Conservation (phyloP, 2,888 invertebrate genomes). For the Drosophila stalkeri region DNA sequence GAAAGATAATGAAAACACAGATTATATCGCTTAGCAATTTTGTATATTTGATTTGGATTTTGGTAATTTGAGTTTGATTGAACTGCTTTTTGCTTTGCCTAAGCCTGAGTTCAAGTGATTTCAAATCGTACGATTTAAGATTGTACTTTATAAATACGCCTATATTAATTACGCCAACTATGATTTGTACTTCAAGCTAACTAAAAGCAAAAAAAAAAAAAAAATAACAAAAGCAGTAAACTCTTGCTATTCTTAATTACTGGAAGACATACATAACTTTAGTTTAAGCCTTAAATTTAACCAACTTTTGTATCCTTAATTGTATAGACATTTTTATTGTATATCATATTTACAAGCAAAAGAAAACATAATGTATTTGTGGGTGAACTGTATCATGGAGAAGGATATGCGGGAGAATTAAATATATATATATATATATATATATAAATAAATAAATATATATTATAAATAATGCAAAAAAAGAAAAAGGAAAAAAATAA, state of each 20-base stretch:
- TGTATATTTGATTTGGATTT: constrained; percentile 19
- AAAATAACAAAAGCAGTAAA: background rate
- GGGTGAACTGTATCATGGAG: constrained; percentile 70
- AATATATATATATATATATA: constrained; percentile 67
- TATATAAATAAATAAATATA: constrained; percentile 65
- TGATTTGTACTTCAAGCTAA: constrained; percentile 60
- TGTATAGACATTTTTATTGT: constrained; percentile 75
- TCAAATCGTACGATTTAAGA: constrained; percentile 68
- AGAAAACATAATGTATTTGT: constrained; percentile 67
- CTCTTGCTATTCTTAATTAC: constrained; percentile 59
- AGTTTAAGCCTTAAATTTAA: constrained; percentile 69
- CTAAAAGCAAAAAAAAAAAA: constrained; percentile 22
- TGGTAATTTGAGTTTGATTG: constrained; percentile 44
- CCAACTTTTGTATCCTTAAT: constrained; percentile 75
- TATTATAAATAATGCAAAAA: constrained; percentile 52
- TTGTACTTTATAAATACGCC: constrained; percentile 33
- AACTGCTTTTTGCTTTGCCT: constrained; percentile 62
- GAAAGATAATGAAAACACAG: constrained; percentile 6
- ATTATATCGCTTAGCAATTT: constrained; percentile 31
- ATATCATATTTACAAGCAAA: constrained; percentile 65
- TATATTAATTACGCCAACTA: constrained; percentile 44
- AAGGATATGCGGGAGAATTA: constrained; percentile 74
- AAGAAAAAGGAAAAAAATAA: constrained; percentile 20
- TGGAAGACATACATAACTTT: constrained; percentile 77
- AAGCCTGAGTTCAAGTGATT: constrained; percentile 70